Percentiles rank a stretch among this genome's conserved stretches.
phyloP scores from a whole-genome alignment of 2,888 invertebrate genomes.

The Melanotus villosus region DNA sequence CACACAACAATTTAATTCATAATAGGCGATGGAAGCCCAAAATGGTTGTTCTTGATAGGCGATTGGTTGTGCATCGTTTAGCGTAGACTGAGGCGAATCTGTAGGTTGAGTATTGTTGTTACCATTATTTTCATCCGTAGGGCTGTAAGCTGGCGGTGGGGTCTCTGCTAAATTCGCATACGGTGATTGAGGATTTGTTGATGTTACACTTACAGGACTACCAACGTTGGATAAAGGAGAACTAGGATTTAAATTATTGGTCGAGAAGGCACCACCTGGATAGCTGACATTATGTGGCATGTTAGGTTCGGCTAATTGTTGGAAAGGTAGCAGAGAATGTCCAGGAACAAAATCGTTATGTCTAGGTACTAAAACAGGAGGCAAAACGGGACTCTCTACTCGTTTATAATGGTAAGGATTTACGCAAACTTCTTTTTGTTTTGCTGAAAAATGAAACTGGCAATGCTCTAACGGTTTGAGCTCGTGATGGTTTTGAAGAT shows the following conservation, averaged over 20 bases:
- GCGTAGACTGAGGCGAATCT: constrained; percentile 54
- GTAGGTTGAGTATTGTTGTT: constrained; percentile 68
- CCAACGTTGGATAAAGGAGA: constrained; percentile 76
- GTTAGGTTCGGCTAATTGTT: constrained; percentile 86
- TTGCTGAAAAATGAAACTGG: constrained; percentile 96
- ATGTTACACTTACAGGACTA: constrained; percentile 75
- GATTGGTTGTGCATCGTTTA: constrained; percentile 87
- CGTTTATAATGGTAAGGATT: constrained; percentile 99
- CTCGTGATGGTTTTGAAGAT: constrained; percentile 98
- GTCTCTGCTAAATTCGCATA: constrained; percentile 89
- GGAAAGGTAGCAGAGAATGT: constrained; percentile 90
- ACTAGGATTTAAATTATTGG: constrained; percentile 71
- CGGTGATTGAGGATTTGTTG: constrained; percentile 77
- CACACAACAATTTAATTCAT: constrained; percentile 97
- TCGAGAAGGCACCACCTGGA: constrained; percentile 85
- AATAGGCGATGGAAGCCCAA: constrained; percentile 99
- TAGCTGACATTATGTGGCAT: constrained; percentile 97
- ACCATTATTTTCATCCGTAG: constrained; percentile 85
- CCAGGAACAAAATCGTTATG: constrained; percentile 97
- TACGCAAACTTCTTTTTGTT: constrained; percentile 99
- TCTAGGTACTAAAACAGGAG: constrained; percentile 97
- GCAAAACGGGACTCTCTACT: constrained; percentile 96
- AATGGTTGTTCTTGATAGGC: constrained; percentile 94
- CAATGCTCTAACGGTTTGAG: constrained; percentile 95
- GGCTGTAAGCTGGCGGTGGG: constrained; percentile 96